Evolutionary conservation across 92 coral and sea anemone species (phyloP), one percentile per base, ranked within the genome.

Genomic region (Desmophyllum pertusum): DNA sequence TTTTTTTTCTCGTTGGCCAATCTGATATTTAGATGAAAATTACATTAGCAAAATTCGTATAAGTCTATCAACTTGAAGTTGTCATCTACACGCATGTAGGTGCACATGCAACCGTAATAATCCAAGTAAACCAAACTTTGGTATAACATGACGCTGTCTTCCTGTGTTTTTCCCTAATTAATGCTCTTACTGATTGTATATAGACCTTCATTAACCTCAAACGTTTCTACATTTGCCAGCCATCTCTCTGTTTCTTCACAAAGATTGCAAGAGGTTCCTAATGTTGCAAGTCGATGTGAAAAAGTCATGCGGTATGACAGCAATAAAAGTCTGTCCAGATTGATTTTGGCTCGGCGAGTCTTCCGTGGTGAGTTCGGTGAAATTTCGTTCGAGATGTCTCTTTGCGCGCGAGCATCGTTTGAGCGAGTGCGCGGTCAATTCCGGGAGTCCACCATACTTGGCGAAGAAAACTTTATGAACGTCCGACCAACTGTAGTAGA

Each of bases 321-420:
- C 69, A 38, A 82, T 57, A 31, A 71, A 29, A 15, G 69, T 53
- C 36, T 59, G 86, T 17, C 41, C 76, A 2, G 79, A 3, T 38
- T 75, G 80, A 23, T 83, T 38, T 65, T 84, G 81, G 30, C 61
- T 52, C 4, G 75, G 46, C 21, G 67, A 69, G 35, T 63, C 87
- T 25, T 67, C 75, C 61, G 78, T 37, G 23, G 77, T 70, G 29
- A 94, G 70, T 21, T 86, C 70, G 30, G 69, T 53, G 51, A 81
- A 97, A 63, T 86, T 88, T 73, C 95, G 90, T 80, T 97, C 98
- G n/a, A 97, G 88, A 75, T 97, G 96, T 27, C 89, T 89, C 43
- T 93, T 87, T 21, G 98, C 95, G 37, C 99, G 96, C 62, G 94
- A 90, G 83, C 99, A 97, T n/a, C 98, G 93, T 66, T 85, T 92